Conservation (phyloP, 2,797 vertebrate genomes). For the Anguilla anguilla region DNA sequence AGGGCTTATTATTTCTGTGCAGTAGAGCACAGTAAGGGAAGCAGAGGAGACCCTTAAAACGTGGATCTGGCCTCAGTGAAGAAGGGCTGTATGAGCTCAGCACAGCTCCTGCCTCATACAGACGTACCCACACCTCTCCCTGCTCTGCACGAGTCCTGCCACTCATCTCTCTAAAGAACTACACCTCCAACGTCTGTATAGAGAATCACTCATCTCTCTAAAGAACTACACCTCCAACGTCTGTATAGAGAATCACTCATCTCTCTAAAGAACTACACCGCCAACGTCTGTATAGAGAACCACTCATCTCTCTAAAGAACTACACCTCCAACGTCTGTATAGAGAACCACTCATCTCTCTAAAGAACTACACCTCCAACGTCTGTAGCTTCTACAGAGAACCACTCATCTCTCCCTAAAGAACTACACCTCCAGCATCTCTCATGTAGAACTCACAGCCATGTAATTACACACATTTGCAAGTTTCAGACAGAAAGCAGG, state of each 20-base stretch:
- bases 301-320: neutral
- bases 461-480: neutral
- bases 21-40: neutral
- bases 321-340: neutral
- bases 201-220: too few species aligned
- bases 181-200: too few species aligned
- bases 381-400: too few species aligned
- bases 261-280: too few species aligned
- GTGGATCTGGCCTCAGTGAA: neutral
- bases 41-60: neutral
- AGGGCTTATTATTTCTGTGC: neutral
- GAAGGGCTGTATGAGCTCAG: neutral
- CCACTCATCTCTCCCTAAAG: too few species aligned
- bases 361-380: too few species aligned
- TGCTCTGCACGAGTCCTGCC: neutral
- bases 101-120: neutral
- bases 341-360: too few species aligned
- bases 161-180: too few species aligned
- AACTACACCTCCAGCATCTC: neutral
- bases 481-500: neutral
- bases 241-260: too few species aligned
- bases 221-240: too few species aligned
- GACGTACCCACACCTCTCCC: neutral
- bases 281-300: too few species aligned
- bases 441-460: neutral